Conservation (phyloP, 2,888 invertebrate genomes). For the Cheilosia vernalis region DNA sequence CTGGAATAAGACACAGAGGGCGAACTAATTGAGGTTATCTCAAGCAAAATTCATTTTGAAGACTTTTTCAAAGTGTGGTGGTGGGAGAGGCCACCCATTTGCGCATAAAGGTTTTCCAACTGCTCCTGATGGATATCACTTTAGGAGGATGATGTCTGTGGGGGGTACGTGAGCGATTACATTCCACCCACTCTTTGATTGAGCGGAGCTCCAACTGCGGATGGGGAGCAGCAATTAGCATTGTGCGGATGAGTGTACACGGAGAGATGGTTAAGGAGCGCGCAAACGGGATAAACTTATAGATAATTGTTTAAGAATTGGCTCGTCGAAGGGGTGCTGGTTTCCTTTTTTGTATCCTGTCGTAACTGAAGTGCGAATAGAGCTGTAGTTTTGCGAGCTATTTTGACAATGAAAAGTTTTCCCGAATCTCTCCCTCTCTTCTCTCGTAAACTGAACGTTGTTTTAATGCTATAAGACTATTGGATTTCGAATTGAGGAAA, state of each 20-base stretch:
- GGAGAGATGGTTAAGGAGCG: conserved; percentile 21
- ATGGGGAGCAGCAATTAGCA: conserved; percentile 49
- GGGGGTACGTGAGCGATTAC: conserved; percentile 69
- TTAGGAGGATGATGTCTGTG: conserved; percentile 28
- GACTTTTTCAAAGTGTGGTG: conserved; percentile 29
- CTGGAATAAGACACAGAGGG: conserved; percentile 27
- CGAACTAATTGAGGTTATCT: conserved; percentile 72
- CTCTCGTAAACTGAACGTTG: conserved; percentile 20
- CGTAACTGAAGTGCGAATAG: conserved; percentile 49
- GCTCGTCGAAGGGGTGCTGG: conserved; percentile 30
- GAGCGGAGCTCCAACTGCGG: conserved; percentile 19
- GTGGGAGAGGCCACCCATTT: background rate
- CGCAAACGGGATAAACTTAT: conserved; percentile 43
- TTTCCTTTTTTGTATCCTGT: background rate
- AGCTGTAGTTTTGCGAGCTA: conserved; percentile 46
- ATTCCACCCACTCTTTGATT: conserved; percentile 42
- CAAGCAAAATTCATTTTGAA: conserved; percentile 50
- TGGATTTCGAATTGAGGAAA: conserved; percentile 53
- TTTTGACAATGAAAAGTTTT: conserved; percentile 63
- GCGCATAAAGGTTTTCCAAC: conserved; percentile 42
- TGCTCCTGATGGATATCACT: conserved; percentile 19
- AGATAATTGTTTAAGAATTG: conserved; percentile 68
- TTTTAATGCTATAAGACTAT: conserved; percentile 61
- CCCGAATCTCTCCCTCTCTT: background rate
- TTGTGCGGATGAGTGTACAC: conserved; percentile 44